These are phyloP conservation scores for Mythimna ferrago DNA, from an alignment of 2,888 invertebrate species.

Conservation along the genomic window DNA sequence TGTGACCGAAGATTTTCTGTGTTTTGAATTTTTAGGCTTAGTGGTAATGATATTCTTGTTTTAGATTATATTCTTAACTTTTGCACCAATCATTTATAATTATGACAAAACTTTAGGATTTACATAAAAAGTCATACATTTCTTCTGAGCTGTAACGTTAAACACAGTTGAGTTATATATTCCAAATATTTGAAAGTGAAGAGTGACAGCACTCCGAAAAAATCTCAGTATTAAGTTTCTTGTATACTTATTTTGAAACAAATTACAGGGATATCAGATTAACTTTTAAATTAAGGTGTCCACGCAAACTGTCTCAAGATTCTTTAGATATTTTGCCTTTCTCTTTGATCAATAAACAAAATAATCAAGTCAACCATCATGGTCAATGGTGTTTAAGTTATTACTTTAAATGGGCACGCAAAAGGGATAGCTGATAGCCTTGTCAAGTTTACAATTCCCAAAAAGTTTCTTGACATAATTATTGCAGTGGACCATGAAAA, in stretches of 20 bases:
- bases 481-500: slow-evolving; percentile 37
- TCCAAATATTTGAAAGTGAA: background rate
- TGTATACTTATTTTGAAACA: background rate
- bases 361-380: slow-evolving; percentile 59
- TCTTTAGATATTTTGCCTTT: slow-evolving; percentile 58
- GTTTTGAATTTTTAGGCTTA: background rate
- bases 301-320: slow-evolving; percentile 40
- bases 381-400: slow-evolving; percentile 57
- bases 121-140: background rate
- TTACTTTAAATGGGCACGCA: slow-evolving; percentile 58
- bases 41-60: background rate
- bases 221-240: background rate
- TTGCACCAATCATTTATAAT: background rate
- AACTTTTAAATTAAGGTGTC: background rate
- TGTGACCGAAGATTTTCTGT: background rate
- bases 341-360: slow-evolving; percentile 55
- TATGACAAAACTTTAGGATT: background rate
- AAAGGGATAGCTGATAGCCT: slow-evolving; percentile 65
- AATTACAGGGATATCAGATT: background rate
- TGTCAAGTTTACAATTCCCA: slow-evolving; percentile 61
- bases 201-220: background rate
- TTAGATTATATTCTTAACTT: background rate
- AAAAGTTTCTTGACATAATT: slow-evolving; percentile 58
- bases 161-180: background rate
- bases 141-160: background rate